Percentiles rank a stretch among this genome's conserved stretches.
Evolutionary conservation across 2,797 vertebrate species (phyloP).

Genomic region (Sitta carolinensis): DNA sequence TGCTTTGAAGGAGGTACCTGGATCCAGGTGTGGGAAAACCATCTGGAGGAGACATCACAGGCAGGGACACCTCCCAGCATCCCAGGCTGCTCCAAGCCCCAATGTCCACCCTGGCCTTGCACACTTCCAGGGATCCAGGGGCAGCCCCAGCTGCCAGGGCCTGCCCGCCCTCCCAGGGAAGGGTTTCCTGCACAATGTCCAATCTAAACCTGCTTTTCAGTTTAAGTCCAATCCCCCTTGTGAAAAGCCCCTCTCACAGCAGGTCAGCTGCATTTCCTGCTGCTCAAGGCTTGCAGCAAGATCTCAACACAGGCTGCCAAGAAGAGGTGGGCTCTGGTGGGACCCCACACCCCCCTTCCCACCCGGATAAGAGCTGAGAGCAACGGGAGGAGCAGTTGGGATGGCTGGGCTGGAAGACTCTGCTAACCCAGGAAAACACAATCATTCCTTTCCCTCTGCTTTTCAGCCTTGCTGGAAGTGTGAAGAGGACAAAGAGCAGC

Average conservation of each 20-base stretch:
- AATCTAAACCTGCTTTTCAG: background rate
- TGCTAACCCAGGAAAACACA: background rate
- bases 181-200: background rate
- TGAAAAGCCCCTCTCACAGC: background rate
- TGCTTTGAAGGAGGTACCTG: background rate
- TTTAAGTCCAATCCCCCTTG: background rate
- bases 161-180: fast-evolving
- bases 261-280: background rate
- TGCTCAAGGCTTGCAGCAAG: background rate
- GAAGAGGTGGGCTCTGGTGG: background rate
- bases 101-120: background rate
- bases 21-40: background rate
- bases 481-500: background rate
- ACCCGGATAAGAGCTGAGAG: background rate
- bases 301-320: background rate
- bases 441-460: background rate
- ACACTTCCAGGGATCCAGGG: background rate
- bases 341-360: background rate
- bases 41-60: background rate
- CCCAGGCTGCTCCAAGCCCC: background rate
- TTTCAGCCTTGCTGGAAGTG: background rate
- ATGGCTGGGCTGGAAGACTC: background rate
- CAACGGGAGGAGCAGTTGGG: background rate
- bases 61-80: fast-evolving
- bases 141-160: background rate